Conservation (phyloP, 2,888 invertebrate species). For the Gastrophysa polygoni region DNA sequence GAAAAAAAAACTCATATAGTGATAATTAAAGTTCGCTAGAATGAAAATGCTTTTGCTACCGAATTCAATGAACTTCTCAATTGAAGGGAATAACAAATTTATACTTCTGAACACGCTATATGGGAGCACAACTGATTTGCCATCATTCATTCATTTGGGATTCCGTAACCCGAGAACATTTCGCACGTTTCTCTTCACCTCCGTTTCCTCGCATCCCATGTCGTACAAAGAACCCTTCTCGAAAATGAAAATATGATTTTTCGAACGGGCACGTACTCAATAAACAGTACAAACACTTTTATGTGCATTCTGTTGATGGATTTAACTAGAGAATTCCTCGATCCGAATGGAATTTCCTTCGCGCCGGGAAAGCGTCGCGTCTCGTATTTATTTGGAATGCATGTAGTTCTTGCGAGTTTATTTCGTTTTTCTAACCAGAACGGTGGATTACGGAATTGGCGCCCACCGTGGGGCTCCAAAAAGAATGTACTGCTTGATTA, state of each 20-base stretch:
- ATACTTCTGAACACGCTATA: too few relatives aligned
- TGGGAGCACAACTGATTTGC: slow-evolving; percentile 15
- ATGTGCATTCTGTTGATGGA: slow-evolving; percentile 21
- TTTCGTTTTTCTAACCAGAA: not conserved
- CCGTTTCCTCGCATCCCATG: not conserved
- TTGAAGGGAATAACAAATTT: too few relatives aligned
- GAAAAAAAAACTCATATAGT: too few relatives aligned
- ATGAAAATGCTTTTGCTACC: too few relatives aligned
- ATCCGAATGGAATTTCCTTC: slow-evolving; percentile 14
- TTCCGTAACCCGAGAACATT: not conserved
- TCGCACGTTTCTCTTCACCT: slow-evolving; percentile 3
- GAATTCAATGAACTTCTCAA: not conserved
- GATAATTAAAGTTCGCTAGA: too few relatives aligned
- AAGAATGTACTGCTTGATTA: too few relatives aligned
- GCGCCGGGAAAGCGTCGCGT: not conserved
- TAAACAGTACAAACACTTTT: slow-evolving; percentile 18
- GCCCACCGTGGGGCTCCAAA: too few relatives aligned
- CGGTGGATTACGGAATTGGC: too few relatives aligned
- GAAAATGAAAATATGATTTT: slow-evolving; percentile 24
- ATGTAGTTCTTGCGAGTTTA: slow-evolving; percentile 2
- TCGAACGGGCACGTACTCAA: slow-evolving; percentile 18
- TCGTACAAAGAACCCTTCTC: slow-evolving; percentile 13
- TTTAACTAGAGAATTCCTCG: slow-evolving; percentile 22
- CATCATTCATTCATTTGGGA: slow-evolving; percentile 9
- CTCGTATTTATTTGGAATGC: slow-evolving; percentile 3